Base-by-base conservation (phyloP, 2,113 vertebrate species). In the Cercocebus atys region DNA sequence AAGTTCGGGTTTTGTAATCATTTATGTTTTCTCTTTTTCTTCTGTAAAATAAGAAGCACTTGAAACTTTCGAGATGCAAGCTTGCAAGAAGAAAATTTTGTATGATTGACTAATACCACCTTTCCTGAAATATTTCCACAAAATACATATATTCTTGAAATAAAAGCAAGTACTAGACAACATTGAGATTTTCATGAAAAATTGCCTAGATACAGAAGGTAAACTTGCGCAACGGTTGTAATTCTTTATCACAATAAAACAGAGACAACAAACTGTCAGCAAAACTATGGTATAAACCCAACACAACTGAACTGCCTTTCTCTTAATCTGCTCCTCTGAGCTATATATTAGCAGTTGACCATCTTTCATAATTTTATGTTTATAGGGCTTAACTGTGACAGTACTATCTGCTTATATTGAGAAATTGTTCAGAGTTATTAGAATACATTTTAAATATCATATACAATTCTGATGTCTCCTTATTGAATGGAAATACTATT, bases 301-400 rank as follows among this genome's bases (percentile, higher is more conserved):
- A 95, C 13, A 95, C 52, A 97, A 96, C 61, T 79, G 64, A 96
- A 94, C 88, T 93, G 68, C 87, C 97, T 98, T 98, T 97, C 95
- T 97, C 93, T 98, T 98, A 88, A 97, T 98, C 97, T 96, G 79
- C 91, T 98, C 88, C 94, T 85, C 91, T 98, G 97, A 96, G 94
- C 90, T 93, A 90, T 93, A 89, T 38, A 52, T 94, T 94, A 97
- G 97, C 80, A 90, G 90, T 93, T 97, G 95, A 97, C 89, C 86
- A 78, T 79, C 95, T 95, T 89, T 94, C 92, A 93, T 82, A 90
- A 61, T 90, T 97, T 96, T 97, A 64, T 95, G 82, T 97, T 97
- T 88, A 89, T 89, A 50, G 30, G 25, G 40, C 59, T 90, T 95
- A 61, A 93, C 96, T 90, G 13, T 93, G 85, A 92, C 59, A 93